A percentile compares a stretch with the other conserved stretches of the same genome.
These are phyloP conservation scores for Hylaeus anthracinus DNA, from an alignment of 1,140 invertebrate species.

Conservation along the genomic window DNA sequence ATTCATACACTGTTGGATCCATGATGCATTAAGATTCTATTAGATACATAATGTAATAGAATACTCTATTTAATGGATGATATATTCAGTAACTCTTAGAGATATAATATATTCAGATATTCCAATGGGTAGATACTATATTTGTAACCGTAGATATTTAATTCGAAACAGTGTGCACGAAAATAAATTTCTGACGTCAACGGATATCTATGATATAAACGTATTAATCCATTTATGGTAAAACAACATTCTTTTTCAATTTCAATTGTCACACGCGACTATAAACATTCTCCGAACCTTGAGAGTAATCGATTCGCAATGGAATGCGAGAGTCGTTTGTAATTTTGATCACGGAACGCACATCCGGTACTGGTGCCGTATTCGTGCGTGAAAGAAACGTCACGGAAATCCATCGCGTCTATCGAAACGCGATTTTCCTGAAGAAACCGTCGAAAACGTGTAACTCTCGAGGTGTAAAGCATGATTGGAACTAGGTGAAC, in stretches of 20 bases:
- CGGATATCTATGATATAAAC: no score
- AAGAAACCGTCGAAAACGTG: constrained; percentile 15
- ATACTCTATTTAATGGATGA: no score
- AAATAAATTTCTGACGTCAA: no score
- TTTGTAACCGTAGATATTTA: no score
- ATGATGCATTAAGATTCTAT: no score
- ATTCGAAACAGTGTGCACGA: no score
- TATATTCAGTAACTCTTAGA: no score
- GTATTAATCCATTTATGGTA: no score
- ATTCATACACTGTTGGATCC: no score
- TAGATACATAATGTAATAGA: no score
- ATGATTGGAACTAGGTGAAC: not conserved
- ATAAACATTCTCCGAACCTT: constrained; percentile 24
- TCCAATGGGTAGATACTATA: no score
- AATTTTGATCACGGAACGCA: constrained; percentile 52
- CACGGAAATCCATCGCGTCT: constrained; percentile 13
- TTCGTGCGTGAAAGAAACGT: not conserved
- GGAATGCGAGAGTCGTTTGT: constrained; percentile 38
- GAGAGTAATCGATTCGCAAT: constrained; percentile 32
- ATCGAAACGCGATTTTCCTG: constrained; percentile 31
- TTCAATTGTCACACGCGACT: not conserved
- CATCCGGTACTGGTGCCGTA: constrained; percentile 26
- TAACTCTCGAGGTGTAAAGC: not conserved
- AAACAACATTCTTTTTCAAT: not conserved
- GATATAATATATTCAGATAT: no score